Conservation (phyloP, 2,113 vertebrate genomes). For the Dasyornis broadbenti region DNA sequence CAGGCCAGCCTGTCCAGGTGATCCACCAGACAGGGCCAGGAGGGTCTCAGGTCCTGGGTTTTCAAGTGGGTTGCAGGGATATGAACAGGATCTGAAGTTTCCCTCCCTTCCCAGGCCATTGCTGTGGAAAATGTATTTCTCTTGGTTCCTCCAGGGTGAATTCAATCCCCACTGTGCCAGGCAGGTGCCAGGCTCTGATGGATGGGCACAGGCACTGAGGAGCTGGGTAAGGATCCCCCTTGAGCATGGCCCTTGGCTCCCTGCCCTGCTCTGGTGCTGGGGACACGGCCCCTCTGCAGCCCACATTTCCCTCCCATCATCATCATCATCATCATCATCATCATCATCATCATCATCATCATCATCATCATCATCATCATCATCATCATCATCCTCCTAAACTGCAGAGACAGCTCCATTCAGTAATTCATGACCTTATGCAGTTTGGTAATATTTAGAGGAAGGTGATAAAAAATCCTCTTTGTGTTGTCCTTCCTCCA, state of each 20-base stretch:
- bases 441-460: background rate
- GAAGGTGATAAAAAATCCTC: accelerated
- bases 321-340: too few species aligned
- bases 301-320: background rate
- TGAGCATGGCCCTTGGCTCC: background rate
- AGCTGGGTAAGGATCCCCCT: background rate
- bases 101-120: background rate
- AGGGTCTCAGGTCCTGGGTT: background rate
- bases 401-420: background rate
- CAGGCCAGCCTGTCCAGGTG: background rate
- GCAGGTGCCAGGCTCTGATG: background rate
- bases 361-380: background rate
- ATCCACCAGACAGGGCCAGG: background rate
- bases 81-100: background rate
- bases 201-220: background rate
- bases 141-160: background rate
- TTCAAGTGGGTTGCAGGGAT: background rate
- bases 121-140: background rate
- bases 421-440: background rate
- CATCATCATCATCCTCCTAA: background rate
- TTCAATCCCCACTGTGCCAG: background rate
- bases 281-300: background rate
- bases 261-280: background rate
- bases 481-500: background rate
- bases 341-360: too few species aligned